Evolutionary conservation across 1,140 invertebrate genomes (phyloP).

Genomic region (Portunus trituberculatus): DNA sequence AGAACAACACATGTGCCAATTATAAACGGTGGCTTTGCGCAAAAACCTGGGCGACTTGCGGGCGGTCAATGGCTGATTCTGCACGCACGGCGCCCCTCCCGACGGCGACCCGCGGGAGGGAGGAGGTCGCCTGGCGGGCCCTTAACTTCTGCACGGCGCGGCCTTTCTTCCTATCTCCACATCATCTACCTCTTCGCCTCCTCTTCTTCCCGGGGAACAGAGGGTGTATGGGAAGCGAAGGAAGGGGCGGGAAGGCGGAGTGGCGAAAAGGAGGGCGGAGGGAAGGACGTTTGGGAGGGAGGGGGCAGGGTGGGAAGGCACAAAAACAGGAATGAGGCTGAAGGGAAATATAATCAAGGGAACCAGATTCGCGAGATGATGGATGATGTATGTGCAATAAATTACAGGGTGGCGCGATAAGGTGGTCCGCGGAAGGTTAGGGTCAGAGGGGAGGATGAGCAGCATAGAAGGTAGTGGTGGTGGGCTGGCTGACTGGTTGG

Average conservation of each 20-base stretch:
- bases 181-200: neutral
- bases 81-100: neutral
- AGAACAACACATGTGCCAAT: conserved; percentile 8
- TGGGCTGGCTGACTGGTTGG: neutral
- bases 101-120: neutral
- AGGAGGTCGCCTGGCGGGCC: neutral
- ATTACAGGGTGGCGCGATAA: neutral
- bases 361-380: conserved; percentile 21
- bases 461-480: neutral
- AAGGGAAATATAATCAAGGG: conserved; percentile 22
- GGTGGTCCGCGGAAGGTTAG: neutral
- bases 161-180: neutral
- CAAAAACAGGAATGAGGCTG: neutral
- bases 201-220: neutral
- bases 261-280: neutral
- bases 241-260: neutral
- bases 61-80: neutral
- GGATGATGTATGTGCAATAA: conserved; percentile 22
- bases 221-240: neutral
- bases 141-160: neutral
- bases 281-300: neutral
- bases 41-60: conserved; percentile 1
- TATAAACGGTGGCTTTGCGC: neutral
- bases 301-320: neutral
- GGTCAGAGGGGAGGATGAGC: neutral